Percentiles rank a stretch among this genome's conserved stretches.
Conservation (phyloP, 2,113 vertebrate genomes). For the Percina caprodes region DNA sequence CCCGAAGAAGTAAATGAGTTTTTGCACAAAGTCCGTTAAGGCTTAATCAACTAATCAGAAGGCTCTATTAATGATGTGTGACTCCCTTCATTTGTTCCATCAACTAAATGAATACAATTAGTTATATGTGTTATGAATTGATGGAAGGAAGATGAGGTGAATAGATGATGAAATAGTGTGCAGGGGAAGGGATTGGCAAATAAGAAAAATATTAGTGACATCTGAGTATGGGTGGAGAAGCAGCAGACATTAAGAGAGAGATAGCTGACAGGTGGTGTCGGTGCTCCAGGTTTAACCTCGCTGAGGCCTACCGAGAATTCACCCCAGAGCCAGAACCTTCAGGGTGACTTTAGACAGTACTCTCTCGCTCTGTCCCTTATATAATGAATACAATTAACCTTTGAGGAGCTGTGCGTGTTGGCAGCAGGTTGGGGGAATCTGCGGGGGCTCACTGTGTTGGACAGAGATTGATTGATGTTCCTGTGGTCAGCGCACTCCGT, state of each 20-base stretch:
- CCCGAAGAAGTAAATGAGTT: constrained; percentile 66
- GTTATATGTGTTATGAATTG: constrained; percentile 36
- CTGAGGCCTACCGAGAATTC: constrained; percentile 48
- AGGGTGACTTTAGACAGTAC: constrained; percentile 70
- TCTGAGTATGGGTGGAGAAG: not conserved
- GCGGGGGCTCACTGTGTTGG: constrained; percentile 58
- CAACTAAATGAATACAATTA: constrained; percentile 67
- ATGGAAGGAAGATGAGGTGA: constrained; percentile 39
- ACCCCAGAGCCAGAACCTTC: constrained; percentile 61
- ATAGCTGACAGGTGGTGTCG: constrained; percentile 62
- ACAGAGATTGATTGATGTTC: constrained; percentile 83
- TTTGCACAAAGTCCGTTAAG: constrained; percentile 68
- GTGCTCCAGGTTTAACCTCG: constrained; percentile 60
- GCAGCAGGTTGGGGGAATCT: constrained; percentile 68
- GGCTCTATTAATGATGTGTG: constrained; percentile 64
- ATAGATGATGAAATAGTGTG: constrained; percentile 18
- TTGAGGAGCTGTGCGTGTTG: constrained; percentile 64
- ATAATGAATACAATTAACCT: constrained; percentile 85
- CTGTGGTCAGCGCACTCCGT: constrained; percentile 73
- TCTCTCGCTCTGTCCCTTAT: constrained; percentile 64
- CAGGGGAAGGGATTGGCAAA: too few species aligned
- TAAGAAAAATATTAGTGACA: not conserved
- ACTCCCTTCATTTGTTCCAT: constrained; percentile 68
- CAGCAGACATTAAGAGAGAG: constrained; percentile 20
- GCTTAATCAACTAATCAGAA: constrained; percentile 77